A percentile compares a stretch with the other conserved stretches of the same genome.
These are phyloP conservation scores for Carterocephalus palaemon DNA, from an alignment of 2,888 invertebrate genomes.

Conservation along the genomic window DNA sequence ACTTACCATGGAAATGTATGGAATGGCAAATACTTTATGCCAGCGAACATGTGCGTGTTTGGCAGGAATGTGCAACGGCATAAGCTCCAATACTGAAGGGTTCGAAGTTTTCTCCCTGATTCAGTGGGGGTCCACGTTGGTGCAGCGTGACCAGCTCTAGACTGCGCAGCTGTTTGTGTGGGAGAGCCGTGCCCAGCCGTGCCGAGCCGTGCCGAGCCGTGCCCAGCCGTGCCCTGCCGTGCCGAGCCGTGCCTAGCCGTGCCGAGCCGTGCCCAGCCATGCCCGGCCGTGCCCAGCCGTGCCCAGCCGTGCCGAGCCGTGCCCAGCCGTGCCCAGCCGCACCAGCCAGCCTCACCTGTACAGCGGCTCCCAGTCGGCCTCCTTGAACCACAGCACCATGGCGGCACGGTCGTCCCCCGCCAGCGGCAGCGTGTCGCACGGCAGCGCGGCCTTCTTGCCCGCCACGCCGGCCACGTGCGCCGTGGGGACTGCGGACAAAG, in stretches of 20 bases:
- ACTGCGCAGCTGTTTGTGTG: too few relatives aligned
- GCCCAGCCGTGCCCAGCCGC: background rate
- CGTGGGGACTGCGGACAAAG: conserved; percentile 82
- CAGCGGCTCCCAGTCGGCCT: conserved; percentile 88
- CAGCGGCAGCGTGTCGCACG: conserved; percentile 90
- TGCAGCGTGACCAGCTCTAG: too few relatives aligned
- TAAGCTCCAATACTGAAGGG: too few relatives aligned
- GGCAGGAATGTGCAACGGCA: too few relatives aligned
- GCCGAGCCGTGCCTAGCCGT: background rate
- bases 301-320: background rate
- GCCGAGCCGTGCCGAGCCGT: background rate
- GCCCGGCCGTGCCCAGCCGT: background rate
- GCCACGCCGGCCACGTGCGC: conserved; percentile 88
- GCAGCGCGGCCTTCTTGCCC: conserved; percentile 89
- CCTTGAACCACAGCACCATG: conserved; percentile 94
- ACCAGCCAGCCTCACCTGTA: conserved; percentile 82
- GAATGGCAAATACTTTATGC: too few relatives aligned
- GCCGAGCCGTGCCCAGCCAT: background rate
- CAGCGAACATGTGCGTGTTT: too few relatives aligned
- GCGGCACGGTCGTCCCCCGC: conserved; percentile 87
- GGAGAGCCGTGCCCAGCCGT: background rate
- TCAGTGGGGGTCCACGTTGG: too few relatives aligned
- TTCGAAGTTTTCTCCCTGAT: too few relatives aligned
- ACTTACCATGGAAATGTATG: too few relatives aligned
- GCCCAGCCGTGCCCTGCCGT: background rate